Base-by-base conservation (phyloP, 2,888 invertebrate genomes). In the Polymixis lichenea region DNA sequence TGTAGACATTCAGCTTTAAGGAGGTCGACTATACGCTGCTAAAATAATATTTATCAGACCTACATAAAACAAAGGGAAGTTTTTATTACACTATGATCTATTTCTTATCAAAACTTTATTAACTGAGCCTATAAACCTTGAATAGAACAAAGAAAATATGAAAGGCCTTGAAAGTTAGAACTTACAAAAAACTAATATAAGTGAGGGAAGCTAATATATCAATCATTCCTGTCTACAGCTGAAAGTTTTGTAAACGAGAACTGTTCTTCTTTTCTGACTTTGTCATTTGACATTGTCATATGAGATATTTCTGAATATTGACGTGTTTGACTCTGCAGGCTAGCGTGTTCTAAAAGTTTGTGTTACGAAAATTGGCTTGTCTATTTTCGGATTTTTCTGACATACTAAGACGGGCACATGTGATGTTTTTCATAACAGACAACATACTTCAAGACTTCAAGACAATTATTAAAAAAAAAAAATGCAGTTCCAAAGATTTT, bases 101-200 rank as follows among this genome's bases (percentile, higher is more conserved):
- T 46, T 55, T 64, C 75, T 51, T 49, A 80, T 49, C 38, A 58
- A 51, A 79, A 80, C 49, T 68, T 66, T 75, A 60, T 75, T 65
- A 55, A 76, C 58, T 49, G 53, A 25, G 53, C 67, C 53, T 49
- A 76, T 67, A 70, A 81, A 72, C 72, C 60, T 82, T 64, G 68
- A 51, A 56, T 38, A 65, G 61, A 82, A 81, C 66, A 82, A 82
- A 72, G 70, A 66, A 82, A 73, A 79, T 55, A 64, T 60, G 25
- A 67, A 81, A 72, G n/a, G 19, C 46, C 60, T 78, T 83, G 70
- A 9, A 69, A 75, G 67, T 83, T 56, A 73, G 53, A 67, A 67
- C 28, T 62, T 73, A 73, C 73, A 71, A 84, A 77, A 77, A 71
- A 64, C 81, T 69, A 77, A 80, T 83, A 74, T 64, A 77, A 49